Conservation (phyloP, 1,140 invertebrate genomes). For the Ceratoteleas bidentatus region DNA sequence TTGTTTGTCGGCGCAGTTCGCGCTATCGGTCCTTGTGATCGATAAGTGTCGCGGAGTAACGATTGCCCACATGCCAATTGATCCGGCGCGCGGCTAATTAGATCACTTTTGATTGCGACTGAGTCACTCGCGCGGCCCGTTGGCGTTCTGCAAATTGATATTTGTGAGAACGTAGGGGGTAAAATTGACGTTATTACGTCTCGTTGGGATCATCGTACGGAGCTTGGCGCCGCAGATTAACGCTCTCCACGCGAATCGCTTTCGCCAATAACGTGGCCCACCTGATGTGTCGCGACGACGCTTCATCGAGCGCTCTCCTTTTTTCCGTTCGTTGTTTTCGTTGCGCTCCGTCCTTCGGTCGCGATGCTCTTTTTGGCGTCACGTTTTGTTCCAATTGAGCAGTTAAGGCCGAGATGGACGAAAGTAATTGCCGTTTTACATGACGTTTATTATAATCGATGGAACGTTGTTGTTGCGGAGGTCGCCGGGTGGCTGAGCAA, state of each 20-base stretch:
- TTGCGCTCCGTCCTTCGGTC: background rate
- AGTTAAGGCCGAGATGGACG: conserved; percentile 11
- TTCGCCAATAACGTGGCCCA: conserved; percentile 59
- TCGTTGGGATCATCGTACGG: conserved; percentile 59
- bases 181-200: conserved; percentile 61
- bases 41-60: conserved; percentile 66
- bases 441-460: conserved; percentile 25
- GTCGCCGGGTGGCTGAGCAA: no score
- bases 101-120: conserved; percentile 78
- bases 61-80: conserved; percentile 78
- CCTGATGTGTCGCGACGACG: conserved; percentile 57
- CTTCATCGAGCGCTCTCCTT: conserved; percentile 26
- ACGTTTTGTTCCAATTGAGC: conserved; percentile 38
- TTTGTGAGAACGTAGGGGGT: conserved; percentile 67
- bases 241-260: conserved; percentile 59
- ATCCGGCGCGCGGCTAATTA: conserved; percentile 78
- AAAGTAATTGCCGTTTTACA: conserved; percentile 19
- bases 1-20: conserved; percentile 36
- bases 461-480: background rate
- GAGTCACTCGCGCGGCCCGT: conserved; percentile 69
- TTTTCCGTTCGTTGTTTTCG: background rate
- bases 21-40: conserved; percentile 27
- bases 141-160: conserved; percentile 68
- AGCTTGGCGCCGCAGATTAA: conserved; percentile 60
- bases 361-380: conserved; percentile 36